These are phyloP conservation scores for Metacarcinus magister DNA, from an alignment of 2,888 invertebrate genomes.

Conservation along the genomic window DNA sequence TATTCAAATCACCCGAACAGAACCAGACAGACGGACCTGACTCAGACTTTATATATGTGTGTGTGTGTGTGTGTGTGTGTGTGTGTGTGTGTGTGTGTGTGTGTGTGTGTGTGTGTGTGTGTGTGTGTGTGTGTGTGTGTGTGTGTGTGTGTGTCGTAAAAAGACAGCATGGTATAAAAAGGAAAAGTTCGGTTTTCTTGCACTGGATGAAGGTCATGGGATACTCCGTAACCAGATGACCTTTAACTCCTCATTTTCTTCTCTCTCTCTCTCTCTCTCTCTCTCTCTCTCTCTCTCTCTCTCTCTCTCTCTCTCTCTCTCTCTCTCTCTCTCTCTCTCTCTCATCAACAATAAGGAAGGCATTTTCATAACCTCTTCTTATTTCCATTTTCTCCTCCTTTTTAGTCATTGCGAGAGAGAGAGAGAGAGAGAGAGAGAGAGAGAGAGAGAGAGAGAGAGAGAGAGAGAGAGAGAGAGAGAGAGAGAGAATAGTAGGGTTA, in stretches of 20 bases:
- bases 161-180: background rate
- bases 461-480: slow-evolving; percentile 42
- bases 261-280: slow-evolving; percentile 53
- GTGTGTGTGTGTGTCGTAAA: background rate
- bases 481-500: background rate
- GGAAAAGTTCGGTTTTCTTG: background rate
- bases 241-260: background rate
- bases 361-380: background rate
- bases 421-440: slow-evolving; percentile 42
- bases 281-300: slow-evolving; percentile 38
- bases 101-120: no score
- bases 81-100: background rate
- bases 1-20: background rate
- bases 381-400: background rate
- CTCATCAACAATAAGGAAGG: background rate
- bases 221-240: background rate
- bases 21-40: background rate
- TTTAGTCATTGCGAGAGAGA: background rate
- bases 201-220: background rate
- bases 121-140: background rate
- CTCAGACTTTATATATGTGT: background rate
- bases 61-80: slow-evolving; percentile 5
- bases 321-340: background rate
- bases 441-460: slow-evolving; percentile 47
- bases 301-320: slow-evolving; percentile 63